phyloP scores from a whole-genome alignment of 2,113 vertebrate genomes.

The Malurus melanocephalus region DNA sequence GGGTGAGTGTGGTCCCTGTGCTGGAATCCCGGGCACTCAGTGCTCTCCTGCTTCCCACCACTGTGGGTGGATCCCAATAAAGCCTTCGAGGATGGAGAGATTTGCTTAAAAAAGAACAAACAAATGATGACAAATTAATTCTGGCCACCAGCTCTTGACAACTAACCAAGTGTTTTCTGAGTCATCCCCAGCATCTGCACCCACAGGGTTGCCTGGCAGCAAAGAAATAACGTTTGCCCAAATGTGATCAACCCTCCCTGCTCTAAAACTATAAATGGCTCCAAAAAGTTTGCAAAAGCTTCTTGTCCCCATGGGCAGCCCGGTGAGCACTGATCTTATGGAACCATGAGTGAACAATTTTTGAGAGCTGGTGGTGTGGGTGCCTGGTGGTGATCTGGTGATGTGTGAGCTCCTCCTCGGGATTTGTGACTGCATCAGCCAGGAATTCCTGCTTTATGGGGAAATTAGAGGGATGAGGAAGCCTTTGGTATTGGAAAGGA shows the following conservation, averaged over 20 bases:
- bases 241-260: background rate
- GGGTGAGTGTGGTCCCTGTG: background rate
- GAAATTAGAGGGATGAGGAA: background rate
- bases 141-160: background rate
- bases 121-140: background rate
- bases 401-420: background rate
- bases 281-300: background rate
- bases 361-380: background rate
- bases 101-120: background rate
- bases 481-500: too few relatives aligned
- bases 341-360: background rate
- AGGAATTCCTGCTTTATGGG: background rate
- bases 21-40: background rate
- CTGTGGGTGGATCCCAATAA: background rate
- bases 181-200: background rate
- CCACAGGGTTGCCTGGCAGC: background rate
- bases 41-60: background rate
- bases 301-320: background rate
- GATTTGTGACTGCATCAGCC: background rate
- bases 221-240: background rate
- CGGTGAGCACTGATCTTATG: rapidly evolving
- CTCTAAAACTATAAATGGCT: background rate
- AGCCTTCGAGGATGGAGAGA: background rate
- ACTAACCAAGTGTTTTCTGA: background rate
- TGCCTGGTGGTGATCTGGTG: background rate